A percentile compares a stretch with the other conserved stretches of the same genome.
phyloP scores from a whole-genome alignment of 2,797 vertebrate genomes.

The Danio tinwini region DNA sequence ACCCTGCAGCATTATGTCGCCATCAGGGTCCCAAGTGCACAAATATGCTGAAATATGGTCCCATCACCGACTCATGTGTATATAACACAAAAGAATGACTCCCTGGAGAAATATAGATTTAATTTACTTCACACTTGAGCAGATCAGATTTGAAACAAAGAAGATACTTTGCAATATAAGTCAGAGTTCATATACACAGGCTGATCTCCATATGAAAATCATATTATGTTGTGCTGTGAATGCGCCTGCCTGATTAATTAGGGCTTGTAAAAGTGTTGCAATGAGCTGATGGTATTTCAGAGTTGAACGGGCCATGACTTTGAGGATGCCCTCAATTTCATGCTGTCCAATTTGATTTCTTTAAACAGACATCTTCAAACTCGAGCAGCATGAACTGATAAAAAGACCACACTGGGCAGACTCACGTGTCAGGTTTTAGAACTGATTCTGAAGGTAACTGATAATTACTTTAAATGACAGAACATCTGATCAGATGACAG shows the following conservation, averaged over 20 bases:
- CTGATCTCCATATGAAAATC: slow-evolving; percentile 44
- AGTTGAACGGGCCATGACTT: slow-evolving; percentile 61
- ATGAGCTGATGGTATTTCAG: slow-evolving; percentile 55
- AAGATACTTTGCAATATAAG: slow-evolving; percentile 77
- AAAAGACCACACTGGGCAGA: slow-evolving; percentile 1
- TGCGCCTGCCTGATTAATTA: slow-evolving; percentile 46
- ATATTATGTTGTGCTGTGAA: slow-evolving; percentile 37
- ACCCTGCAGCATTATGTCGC: slow-evolving; percentile 93
- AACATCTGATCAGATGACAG: neutral
- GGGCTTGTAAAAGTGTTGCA: slow-evolving; percentile 57
- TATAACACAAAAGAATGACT: slow-evolving; percentile 76
- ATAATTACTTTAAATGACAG: neutral
- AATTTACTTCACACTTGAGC: slow-evolving; percentile 87
- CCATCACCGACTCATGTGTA: slow-evolving; percentile 82
- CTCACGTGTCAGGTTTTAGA: neutral
- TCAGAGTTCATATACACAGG: slow-evolving; percentile 59
- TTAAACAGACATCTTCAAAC: slow-evolving; percentile 51
- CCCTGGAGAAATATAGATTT: slow-evolving; percentile 89
- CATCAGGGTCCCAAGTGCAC: slow-evolving; percentile 77
- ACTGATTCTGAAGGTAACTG: neutral
- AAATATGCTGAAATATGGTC: slow-evolving; percentile 83
- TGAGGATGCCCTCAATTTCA: slow-evolving; percentile 66
- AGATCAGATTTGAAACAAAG: slow-evolving; percentile 75
- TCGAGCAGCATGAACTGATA: slow-evolving; percentile 9
- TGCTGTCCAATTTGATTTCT: slow-evolving; percentile 57